Evolutionary conservation across 2,888 invertebrate species (phyloP), one percentile per base, ranked within the genome.

Genomic region (Asteroscopus sphinx): DNA sequence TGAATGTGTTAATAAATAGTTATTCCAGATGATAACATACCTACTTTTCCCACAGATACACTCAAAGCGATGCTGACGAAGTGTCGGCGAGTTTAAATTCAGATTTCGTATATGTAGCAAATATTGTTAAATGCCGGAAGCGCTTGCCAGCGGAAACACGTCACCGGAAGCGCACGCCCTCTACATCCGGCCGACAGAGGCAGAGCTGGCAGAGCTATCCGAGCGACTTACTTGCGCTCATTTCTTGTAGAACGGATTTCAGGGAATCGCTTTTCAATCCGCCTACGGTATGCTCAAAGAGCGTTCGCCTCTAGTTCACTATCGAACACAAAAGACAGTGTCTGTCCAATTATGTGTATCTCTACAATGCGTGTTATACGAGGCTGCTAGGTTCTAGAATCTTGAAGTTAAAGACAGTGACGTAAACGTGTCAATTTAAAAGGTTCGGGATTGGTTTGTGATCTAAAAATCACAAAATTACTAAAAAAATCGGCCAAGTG

Each of bases 51-150:
- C 52, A 28, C 13, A 30, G 8, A 28, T 26, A 5, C 41, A 36
- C 17, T 41, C 15, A 48, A 40, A 30, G 16, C 42, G 15, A 53
- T 41, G 30, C 35, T 15, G 25, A 53, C 58, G 15, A 68, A 62
- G 58, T 59, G 36, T 56, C 42, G 44, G 35, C 30, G 55, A 40
- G 60, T 72, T 73, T 65, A 53, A 71, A 68, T 70, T 71, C 59
- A 36, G 58, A 64, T 55, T 63, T 40, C 63, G 58, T 72, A 73
- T 67, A 77, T 67, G 73, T 61, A 64, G 80, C 73, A 77, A 79
- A 80, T 76, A 77, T 74, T 77, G 73, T 81, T 81, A 82, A 76
- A 56, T 48, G 60, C 51, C 77, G 82, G 82, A 82, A 78, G 76
- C 56, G 76, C 73, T 73, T 68, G 66, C 68, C 63, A 69, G 64